Evolutionary conservation across 2,797 vertebrate genomes (phyloP).

Genomic region (Crocidura indochinensis): DNA sequence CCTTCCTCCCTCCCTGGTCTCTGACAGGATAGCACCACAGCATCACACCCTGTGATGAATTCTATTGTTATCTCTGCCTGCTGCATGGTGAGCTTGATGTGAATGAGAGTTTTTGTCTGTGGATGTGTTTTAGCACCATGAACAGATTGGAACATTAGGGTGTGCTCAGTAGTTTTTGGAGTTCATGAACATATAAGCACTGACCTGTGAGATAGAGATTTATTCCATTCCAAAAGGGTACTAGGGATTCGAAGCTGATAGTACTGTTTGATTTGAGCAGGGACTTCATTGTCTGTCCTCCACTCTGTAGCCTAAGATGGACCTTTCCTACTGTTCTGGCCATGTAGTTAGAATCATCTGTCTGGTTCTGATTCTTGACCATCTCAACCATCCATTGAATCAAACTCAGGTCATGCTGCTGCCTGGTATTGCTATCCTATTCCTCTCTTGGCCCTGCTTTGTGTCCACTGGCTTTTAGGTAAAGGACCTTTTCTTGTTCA

Average conservation of each 20-base stretch:
- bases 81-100: slow-evolving; percentile 28
- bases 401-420: background rate
- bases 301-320: background rate
- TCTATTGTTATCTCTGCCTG: background rate
- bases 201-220: background rate
- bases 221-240: background rate
- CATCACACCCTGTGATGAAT: background rate
- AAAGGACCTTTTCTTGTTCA: background rate
- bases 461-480: rapidly evolving
- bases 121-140: background rate
- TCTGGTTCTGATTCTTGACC: background rate
- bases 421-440: background rate
- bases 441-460: background rate
- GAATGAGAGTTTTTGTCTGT: background rate
- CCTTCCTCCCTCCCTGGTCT: no score
- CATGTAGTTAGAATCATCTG: background rate
- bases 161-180: background rate
- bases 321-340: background rate
- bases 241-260: background rate
- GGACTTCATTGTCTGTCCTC: background rate
- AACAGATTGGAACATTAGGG: background rate
- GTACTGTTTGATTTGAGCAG: background rate
- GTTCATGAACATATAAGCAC: background rate
- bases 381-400: background rate
- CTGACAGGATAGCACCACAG: no score